Conservation (phyloP, 2,888 invertebrate genomes). For the Merodon equestris region DNA sequence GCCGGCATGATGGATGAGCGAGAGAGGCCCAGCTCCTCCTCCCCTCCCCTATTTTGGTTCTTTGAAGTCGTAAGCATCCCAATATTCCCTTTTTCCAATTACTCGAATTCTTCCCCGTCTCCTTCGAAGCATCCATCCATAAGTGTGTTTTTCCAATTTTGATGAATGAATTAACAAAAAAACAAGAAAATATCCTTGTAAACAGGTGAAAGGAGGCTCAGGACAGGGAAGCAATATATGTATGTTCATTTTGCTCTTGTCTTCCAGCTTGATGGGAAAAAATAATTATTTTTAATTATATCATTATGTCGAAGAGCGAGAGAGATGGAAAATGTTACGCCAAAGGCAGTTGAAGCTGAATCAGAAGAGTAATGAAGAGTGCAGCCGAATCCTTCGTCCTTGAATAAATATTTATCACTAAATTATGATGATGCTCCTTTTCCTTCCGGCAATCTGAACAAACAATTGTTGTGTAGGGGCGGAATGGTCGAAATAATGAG, state of each 20-base stretch:
- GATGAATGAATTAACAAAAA: slow-evolving; percentile 38
- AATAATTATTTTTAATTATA: slow-evolving; percentile 34
- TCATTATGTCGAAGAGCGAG: slow-evolving; percentile 25
- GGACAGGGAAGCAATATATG: too few species aligned
- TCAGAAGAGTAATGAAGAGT: background rate
- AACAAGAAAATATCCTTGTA: too few species aligned
- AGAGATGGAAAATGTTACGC: background rate
- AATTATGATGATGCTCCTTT: slow-evolving; percentile 28
- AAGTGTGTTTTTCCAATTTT: slow-evolving; percentile 1
- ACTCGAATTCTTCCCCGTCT: slow-evolving; percentile 2
- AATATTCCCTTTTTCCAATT: slow-evolving; percentile 31
- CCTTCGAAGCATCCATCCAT: background rate
- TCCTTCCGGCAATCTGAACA: background rate
- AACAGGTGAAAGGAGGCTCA: too few species aligned
- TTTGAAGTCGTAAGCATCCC: slow-evolving; percentile 34
- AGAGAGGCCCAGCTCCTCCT: slow-evolving; percentile 1
- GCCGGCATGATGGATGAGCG: slow-evolving; percentile 27
- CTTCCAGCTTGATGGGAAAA: background rate
- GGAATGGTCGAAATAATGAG: background rate
- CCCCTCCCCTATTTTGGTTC: background rate
- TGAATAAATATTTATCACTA: slow-evolving; percentile 40
- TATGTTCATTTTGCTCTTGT: background rate
- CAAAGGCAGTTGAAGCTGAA: slow-evolving; percentile 3
- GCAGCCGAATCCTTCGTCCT: slow-evolving; percentile 19
- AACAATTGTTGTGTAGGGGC: slow-evolving; percentile 3